Evolutionary conservation across 2,113 vertebrate species (phyloP).

Genomic region (Piprites chloris): DNA sequence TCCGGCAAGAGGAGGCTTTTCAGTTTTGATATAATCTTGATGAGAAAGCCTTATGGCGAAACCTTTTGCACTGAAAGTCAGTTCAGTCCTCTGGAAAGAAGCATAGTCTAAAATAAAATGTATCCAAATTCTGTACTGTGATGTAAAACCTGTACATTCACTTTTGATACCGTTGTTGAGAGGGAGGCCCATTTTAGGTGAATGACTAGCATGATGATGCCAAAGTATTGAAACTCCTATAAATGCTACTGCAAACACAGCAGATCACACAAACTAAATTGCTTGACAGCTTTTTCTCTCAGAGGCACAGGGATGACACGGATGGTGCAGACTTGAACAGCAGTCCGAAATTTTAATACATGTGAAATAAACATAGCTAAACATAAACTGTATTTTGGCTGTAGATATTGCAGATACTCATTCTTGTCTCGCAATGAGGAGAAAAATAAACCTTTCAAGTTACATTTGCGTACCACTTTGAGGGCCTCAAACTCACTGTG

Average conservation of each 20-base stretch:
- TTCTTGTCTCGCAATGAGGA: neutral
- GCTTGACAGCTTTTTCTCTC: neutral
- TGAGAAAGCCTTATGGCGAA: neutral
- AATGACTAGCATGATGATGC: neutral
- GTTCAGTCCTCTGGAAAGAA: neutral
- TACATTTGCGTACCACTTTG: neutral
- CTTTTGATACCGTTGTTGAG: neutral
- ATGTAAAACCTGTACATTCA: neutral
- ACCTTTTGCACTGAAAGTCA: neutral
- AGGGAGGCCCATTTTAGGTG: neutral
- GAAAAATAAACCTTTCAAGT: neutral
- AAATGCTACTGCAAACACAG: neutral
- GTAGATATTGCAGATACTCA: neutral
- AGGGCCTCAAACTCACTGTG: neutral
- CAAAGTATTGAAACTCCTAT: neutral
- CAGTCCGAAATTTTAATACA: neutral
- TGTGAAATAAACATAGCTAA: neutral
- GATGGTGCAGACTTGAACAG: neutral
- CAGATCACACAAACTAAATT: neutral
- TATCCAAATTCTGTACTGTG: neutral
- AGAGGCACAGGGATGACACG: neutral
- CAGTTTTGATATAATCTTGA: neutral
- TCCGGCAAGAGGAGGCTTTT: neutral
- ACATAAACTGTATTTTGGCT: neutral
- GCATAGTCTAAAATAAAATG: neutral